These are phyloP conservation scores for Coelopa frigida DNA, from an alignment of 1,140 invertebrate genomes.

Conservation along the genomic window DNA sequence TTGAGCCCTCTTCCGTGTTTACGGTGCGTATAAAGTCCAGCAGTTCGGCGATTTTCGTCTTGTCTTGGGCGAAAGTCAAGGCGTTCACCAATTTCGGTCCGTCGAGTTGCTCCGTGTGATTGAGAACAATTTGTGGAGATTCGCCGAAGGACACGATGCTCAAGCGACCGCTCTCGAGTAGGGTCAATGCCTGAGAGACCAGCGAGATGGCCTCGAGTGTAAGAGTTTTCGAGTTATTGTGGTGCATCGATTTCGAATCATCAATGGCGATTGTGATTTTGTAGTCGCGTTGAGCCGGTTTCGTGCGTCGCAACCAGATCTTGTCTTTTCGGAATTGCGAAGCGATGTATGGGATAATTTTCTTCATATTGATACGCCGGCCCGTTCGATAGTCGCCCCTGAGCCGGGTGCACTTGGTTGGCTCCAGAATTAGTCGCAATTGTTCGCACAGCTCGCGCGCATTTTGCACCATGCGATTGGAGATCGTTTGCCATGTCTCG, in stretches of 20 bases:
- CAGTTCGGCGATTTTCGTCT: slow-evolving; percentile 72
- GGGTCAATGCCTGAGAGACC: slow-evolving; percentile 79
- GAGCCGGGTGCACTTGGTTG: slow-evolving; percentile 83
- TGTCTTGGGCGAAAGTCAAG: slow-evolving; percentile 72
- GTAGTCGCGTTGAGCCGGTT: slow-evolving; percentile 92
- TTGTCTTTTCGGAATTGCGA: slow-evolving; percentile 98
- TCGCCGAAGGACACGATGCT: slow-evolving; percentile 91
- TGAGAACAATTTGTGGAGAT: slow-evolving; percentile 71
- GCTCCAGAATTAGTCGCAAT: slow-evolving; percentile 87
- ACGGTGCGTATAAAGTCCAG: slow-evolving; percentile 69
- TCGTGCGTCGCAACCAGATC: slow-evolving; percentile 95
- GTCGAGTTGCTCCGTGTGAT: slow-evolving; percentile 78
- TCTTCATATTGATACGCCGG: slow-evolving; percentile 95
- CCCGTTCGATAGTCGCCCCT: slow-evolving; percentile 93
- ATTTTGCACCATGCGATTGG: slow-evolving; percentile 40
- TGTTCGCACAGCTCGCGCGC: slow-evolving; percentile 91
- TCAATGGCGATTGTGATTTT: slow-evolving; percentile 96
- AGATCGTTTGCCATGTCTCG: slow-evolving; percentile 39
- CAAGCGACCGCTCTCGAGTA: slow-evolving; percentile 90
- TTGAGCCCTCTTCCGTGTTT: slow-evolving; percentile 53
- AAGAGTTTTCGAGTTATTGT: slow-evolving; percentile 82
- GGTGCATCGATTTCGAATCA: slow-evolving; percentile 90
- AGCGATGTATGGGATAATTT: slow-evolving; percentile 96
- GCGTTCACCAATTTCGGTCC: slow-evolving; percentile 72
- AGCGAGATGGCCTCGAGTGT: slow-evolving; percentile 92